A percentile compares a stretch with the other conserved stretches of the same genome.
These are phyloP conservation scores for Macaria liturata DNA, from an alignment of 2,888 invertebrate species.

Conservation along the genomic window DNA sequence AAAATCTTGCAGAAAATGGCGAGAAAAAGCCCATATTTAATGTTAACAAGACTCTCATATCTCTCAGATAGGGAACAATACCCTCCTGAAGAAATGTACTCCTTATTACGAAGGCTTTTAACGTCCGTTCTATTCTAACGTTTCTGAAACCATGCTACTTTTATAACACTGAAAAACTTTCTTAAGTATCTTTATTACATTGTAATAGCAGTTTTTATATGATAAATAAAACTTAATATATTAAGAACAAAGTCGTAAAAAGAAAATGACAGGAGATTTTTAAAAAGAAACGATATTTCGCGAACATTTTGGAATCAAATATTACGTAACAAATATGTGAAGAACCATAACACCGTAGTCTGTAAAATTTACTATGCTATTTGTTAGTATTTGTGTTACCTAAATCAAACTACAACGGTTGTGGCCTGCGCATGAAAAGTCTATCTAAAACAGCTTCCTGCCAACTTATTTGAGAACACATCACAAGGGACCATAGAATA, in stretches of 20 bases:
- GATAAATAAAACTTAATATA: too few species aligned
- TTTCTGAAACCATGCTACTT: slow-evolving; percentile 1
- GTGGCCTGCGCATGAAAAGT: slow-evolving; percentile 17
- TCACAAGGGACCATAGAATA: slow-evolving; percentile 1
- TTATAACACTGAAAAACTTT: too few species aligned
- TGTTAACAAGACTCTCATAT: slow-evolving; percentile 44
- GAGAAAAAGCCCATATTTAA: slow-evolving; percentile 28
- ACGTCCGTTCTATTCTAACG: slow-evolving; percentile 40
- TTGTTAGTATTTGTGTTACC: too few species aligned
- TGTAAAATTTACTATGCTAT: too few species aligned
- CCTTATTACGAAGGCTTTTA: slow-evolving; percentile 46
- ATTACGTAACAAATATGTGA: too few species aligned
- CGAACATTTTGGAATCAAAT: too few species aligned
- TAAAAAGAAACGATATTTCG: too few species aligned
- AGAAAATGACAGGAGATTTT: too few species aligned
- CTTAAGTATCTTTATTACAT: too few species aligned
- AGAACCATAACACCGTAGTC: too few species aligned
- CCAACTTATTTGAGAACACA: slow-evolving; percentile 21
- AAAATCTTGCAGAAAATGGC: slow-evolving; percentile 9
- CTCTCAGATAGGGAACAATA: slow-evolving; percentile 44
- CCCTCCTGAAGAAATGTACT: slow-evolving; percentile 44
- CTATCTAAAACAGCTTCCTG: slow-evolving; percentile 16
- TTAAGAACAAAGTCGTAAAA: too few species aligned
- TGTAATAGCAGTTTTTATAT: too few species aligned
- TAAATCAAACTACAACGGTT: not conserved